Conservation (phyloP, 2,888 invertebrate genomes). For the Chrysolina americana region DNA sequence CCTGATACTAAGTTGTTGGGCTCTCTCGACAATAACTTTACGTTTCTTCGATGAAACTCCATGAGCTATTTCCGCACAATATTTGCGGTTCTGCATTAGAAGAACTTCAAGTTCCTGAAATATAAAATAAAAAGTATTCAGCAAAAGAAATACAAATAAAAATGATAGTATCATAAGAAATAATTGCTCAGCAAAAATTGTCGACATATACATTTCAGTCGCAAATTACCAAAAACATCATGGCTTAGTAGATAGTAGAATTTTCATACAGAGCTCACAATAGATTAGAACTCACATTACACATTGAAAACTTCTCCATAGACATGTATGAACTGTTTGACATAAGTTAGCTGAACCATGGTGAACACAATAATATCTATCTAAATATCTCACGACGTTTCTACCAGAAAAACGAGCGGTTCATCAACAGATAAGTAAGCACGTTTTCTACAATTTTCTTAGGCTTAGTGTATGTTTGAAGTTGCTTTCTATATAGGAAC, state of each 20-base stretch:
- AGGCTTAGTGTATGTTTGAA: no score
- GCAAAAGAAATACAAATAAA: background rate
- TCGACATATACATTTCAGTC: slow-evolving; percentile 66
- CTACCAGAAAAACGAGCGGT: no score
- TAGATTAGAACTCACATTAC: no score
- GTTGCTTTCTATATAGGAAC: no score
- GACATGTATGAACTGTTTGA: no score
- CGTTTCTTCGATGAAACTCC: slow-evolving; percentile 98
- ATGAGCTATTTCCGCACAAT: slow-evolving; percentile 98
- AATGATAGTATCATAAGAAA: background rate
- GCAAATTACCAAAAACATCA: slow-evolving; percentile 70
- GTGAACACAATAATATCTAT: no score
- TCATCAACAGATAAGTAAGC: no score
- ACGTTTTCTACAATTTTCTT: no score
- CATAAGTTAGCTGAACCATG: no score
- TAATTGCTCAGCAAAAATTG: slow-evolving; percentile 50
- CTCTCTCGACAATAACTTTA: slow-evolving; percentile 95
- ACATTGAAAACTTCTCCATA: no score
- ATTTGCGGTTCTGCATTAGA: slow-evolving; percentile 98
- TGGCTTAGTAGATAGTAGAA: slow-evolving; percentile 39
- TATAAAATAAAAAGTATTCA: slow-evolving; percentile 29
- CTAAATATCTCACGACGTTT: no score
- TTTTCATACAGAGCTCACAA: no score
- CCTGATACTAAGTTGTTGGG: slow-evolving; percentile 94
- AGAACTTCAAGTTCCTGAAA: slow-evolving; percentile 94